Evolutionary conservation across 2,797 vertebrate genomes (phyloP), one percentile per base, ranked within the genome.

Genomic region (Paratrypauchen microcephalus): DNA sequence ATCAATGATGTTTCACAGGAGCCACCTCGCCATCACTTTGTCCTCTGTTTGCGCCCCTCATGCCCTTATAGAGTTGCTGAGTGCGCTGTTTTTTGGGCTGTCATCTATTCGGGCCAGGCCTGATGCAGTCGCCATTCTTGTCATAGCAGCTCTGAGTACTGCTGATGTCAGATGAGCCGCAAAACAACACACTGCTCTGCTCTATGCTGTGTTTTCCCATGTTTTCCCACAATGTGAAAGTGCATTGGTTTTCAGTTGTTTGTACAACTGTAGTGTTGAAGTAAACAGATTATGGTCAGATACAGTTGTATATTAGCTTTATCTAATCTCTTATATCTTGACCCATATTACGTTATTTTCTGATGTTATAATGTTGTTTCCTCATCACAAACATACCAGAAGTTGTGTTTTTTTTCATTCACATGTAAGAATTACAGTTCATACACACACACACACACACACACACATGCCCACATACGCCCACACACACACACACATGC

Each of bases 1-100:
- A 69, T 77, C 83, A 79, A 6, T 68, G 65, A 67, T 39, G 65
- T 76, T 82, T 82, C 72, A 74, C 74, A 74, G 81, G 63, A 74
- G 70, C 58, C 75, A 65, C 68, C 74, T 21, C 73, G 67, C 65
- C 73, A 65, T 32, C 65, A 21, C 64, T 72, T 36, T 48, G 21
- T 68, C 68, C 68, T 72, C 68, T 70, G 66, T 66, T 62, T 47
- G 66, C 12, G 6, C 71, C 76, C 72, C 73, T 66, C 73, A 85
- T 65, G 70, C 71, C 73, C 71, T 73, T 55, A 26, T 28, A 56
- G 75, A 81, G 57, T 68, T 69, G 88, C 85, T 87, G 84, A 85
- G 56, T 45, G 16, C 52, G 70, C 45, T 28, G 19, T 7, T 80
- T 82, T 81, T 60, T 9, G 64, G 71, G 68, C 75, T 16, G 67